Conservation (phyloP, 2,113 vertebrate genomes). For the Takifugu flavidus region DNA sequence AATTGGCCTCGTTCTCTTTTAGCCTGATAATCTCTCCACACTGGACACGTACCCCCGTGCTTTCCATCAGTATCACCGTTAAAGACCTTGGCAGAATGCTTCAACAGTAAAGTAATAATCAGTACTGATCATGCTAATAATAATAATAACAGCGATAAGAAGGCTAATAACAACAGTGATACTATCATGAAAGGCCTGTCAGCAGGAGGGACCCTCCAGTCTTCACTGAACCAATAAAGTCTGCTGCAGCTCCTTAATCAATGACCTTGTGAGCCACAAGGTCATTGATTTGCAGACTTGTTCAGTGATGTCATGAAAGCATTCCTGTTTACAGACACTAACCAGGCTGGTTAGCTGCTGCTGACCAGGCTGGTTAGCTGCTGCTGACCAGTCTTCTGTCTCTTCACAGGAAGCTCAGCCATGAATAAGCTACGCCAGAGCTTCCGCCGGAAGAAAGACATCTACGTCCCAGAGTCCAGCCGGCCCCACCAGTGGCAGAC, state of each 20-base stretch:
- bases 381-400: neutral
- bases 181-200: too few species aligned
- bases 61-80: constrained; percentile 1
- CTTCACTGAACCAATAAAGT: too few species aligned
- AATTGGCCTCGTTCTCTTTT: constrained; percentile 53
- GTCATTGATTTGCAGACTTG: constrained; percentile 11
- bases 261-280: constrained; percentile 14
- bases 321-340: constrained; percentile 8
- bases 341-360: too few species aligned
- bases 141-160: too few species aligned
- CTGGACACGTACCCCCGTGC: neutral
- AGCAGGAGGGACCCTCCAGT: too few species aligned
- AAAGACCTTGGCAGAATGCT: too few species aligned
- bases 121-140: too few species aligned
- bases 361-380: neutral
- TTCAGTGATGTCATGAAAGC: constrained; percentile 15
- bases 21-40: constrained; percentile 39
- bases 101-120: too few species aligned
- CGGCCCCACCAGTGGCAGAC: constrained; percentile 99
- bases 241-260: constrained; percentile 3
- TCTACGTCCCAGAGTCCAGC: constrained; percentile 96
- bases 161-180: too few species aligned
- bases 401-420: constrained; percentile 77
- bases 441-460: constrained; percentile 98
- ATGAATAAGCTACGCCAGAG: constrained; percentile 99